phyloP scores from a whole-genome alignment of 2,888 invertebrate species.

The Artemia sinica region DNA sequence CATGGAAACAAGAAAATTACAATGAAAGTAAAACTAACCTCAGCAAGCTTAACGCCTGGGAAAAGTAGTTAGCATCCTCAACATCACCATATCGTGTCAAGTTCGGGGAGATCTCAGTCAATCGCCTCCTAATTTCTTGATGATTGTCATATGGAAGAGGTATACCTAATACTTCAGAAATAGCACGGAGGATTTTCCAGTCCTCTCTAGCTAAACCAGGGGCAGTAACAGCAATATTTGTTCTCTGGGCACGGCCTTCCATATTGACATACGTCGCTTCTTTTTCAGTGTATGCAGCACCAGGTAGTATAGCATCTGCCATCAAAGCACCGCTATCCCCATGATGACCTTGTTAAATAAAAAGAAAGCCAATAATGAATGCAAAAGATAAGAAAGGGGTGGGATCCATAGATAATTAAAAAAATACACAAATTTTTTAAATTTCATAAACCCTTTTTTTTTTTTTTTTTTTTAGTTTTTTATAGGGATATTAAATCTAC shows the following conservation, averaged over 20 bases:
- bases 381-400: not conserved
- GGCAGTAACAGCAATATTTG: constrained; percentile 64
- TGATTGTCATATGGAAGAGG: constrained; percentile 71
- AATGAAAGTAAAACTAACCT: constrained; percentile 34
- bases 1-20: constrained; percentile 20
- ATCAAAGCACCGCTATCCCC: constrained; percentile 82
- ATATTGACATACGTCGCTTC: constrained; percentile 93
- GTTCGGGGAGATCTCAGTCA: constrained; percentile 74
- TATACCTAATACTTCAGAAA: constrained; percentile 67
- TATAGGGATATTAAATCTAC: no score
- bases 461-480: no score
- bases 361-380: not conserved
- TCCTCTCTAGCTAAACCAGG: constrained; percentile 78
- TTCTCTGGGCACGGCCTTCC: constrained; percentile 88
- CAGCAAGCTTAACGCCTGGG: constrained; percentile 52
- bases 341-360: constrained; percentile 55
- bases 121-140: constrained; percentile 58
- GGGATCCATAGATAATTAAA: no score
- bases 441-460: no score
- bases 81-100: constrained; percentile 64
- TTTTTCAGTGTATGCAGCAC: constrained; percentile 97
- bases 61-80: constrained; percentile 65
- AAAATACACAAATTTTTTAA: no score
- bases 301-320: constrained; percentile 82
- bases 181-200: constrained; percentile 93